phyloP scores from a whole-genome alignment of 2,113 vertebrate species.

The Muscicapa adusta region DNA sequence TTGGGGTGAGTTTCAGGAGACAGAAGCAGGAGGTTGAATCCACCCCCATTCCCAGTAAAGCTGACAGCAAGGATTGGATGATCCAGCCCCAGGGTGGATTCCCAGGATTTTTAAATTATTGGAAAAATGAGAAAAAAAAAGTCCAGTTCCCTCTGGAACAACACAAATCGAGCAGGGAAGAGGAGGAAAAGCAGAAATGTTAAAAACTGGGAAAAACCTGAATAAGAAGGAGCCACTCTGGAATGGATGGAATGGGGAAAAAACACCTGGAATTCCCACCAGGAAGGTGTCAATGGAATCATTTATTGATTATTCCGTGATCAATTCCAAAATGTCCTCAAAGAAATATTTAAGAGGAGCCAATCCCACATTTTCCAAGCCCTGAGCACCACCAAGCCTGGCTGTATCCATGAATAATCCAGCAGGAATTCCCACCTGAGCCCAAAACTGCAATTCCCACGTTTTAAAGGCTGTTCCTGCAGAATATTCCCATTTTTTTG shows the following conservation, averaged over 20 bases:
- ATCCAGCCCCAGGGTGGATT: background rate
- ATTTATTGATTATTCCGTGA: accelerated
- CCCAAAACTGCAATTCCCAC: accelerated
- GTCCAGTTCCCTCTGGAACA: background rate
- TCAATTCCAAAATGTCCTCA: background rate
- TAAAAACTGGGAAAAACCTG: background rate
- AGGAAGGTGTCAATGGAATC: background rate
- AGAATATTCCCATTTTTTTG: background rate
- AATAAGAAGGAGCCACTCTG: background rate
- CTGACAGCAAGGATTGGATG: background rate
- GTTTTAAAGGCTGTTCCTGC: accelerated
- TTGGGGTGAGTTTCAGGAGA: background rate
- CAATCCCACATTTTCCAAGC: background rate
- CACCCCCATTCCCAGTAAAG: background rate
- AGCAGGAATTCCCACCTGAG: background rate
- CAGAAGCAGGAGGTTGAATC: background rate
- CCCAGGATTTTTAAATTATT: background rate
- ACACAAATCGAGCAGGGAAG: accelerated
- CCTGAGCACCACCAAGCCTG: background rate
- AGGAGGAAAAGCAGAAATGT: background rate
- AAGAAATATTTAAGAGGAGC: accelerated
- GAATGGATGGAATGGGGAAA: background rate
- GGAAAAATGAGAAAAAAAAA: background rate
- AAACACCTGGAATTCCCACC: accelerated
- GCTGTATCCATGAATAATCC: accelerated